Conservation (phyloP, 1,140 invertebrate genomes). For the Anastatus disparis region DNA sequence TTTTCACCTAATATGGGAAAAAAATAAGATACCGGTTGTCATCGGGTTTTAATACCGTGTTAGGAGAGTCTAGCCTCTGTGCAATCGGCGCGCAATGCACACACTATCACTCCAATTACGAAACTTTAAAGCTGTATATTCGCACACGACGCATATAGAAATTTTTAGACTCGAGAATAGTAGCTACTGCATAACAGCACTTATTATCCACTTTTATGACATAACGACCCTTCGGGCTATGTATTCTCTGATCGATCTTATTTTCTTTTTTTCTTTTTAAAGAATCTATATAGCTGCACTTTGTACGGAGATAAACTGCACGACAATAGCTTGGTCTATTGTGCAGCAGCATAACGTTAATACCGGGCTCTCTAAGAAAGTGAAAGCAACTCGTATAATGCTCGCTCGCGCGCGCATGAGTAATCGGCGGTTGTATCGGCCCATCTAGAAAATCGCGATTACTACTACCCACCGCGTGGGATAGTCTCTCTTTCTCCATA, state of each 20-base stretch:
- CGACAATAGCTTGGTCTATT: slow-evolving; percentile 23
- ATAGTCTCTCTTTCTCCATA: too few species aligned
- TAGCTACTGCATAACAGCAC: slow-evolving; percentile 12
- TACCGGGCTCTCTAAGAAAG: slow-evolving; percentile 7
- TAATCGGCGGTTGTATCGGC: slow-evolving; percentile 36
- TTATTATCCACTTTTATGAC: slow-evolving; percentile 56
- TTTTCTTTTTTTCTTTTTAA: neutral
- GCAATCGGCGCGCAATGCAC: slow-evolving; percentile 53
- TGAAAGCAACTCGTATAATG: slow-evolving; percentile 31
- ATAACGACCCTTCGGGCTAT: slow-evolving; percentile 49
- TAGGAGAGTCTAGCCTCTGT: slow-evolving; percentile 24
- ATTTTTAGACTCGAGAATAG: too few species aligned
- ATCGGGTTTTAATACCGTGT: neutral
- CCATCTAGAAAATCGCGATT: slow-evolving; percentile 19
- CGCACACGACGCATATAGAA: too few species aligned
- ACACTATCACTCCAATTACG: slow-evolving; percentile 58
- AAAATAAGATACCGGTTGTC: slow-evolving; percentile 32
- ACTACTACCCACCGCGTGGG: neutral
- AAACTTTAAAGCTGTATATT: slow-evolving; percentile 50
- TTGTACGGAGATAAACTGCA: slow-evolving; percentile 1
- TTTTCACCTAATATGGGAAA: slow-evolving; percentile 62
- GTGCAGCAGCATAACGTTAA: slow-evolving; percentile 3
- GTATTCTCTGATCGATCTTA: neutral
- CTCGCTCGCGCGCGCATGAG: slow-evolving; percentile 16
- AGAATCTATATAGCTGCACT: neutral